These are phyloP conservation scores for Phenacoccus solenopsis DNA, from an alignment of 1,140 invertebrate species.

Conservation along the genomic window DNA sequence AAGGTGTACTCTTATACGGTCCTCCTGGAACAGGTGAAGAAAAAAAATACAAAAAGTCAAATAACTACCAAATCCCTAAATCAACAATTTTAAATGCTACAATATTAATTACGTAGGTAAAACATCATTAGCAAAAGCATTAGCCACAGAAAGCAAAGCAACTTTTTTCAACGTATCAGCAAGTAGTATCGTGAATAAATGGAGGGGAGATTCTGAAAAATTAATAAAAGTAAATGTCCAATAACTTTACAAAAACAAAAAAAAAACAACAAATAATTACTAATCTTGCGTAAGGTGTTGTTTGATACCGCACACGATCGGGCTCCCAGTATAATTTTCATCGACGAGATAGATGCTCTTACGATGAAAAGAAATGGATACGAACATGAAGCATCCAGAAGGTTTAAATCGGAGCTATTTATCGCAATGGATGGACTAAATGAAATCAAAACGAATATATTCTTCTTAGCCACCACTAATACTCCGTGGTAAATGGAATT, in stretches of 20 bases:
- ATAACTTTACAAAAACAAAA: background rate
- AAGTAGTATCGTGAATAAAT: slow-evolving; percentile 80
- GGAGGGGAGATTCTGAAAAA: slow-evolving; percentile 91
- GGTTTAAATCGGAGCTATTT: slow-evolving; percentile 85
- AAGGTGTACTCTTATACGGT: slow-evolving; percentile 58
- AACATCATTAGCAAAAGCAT: slow-evolving; percentile 75
- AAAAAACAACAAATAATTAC: background rate
- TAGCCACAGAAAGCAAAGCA: slow-evolving; percentile 68
- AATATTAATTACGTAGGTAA: slow-evolving; percentile 46
- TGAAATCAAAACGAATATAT: slow-evolving; percentile 47
- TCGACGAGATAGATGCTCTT: slow-evolving; percentile 91
- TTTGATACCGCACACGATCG: slow-evolving; percentile 81
- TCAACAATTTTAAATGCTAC: background rate
- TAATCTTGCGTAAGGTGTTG: slow-evolving; percentile 44
- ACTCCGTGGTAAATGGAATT: slow-evolving; percentile 69
- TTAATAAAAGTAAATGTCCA: slow-evolving; percentile 53
- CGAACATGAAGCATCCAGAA: slow-evolving; percentile 82
- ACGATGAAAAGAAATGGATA: slow-evolving; percentile 53
- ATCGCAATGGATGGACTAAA: slow-evolving; percentile 79
- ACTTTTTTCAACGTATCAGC: slow-evolving; percentile 87
- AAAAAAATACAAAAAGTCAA: background rate
- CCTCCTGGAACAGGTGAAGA: slow-evolving; percentile 53
- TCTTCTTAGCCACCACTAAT: slow-evolving; percentile 81
- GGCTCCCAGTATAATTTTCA: slow-evolving; percentile 87
- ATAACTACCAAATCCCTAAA: background rate